Base-by-base conservation (phyloP, 2,797 vertebrate species). In the Diglossa cyanea region DNA sequence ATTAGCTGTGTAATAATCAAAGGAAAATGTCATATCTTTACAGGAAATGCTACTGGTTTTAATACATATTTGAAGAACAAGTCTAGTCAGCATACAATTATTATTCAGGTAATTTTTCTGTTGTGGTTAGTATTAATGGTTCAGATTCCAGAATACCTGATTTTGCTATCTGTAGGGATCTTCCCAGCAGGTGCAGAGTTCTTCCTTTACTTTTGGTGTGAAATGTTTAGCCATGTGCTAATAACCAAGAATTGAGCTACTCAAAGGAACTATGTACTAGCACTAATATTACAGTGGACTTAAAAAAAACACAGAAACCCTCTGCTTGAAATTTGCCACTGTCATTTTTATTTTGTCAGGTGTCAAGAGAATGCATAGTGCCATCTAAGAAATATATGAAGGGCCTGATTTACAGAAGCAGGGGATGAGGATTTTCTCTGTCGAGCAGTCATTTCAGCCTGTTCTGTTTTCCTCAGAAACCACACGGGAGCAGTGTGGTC, bases 401-500 rank as follows among this genome's bases (percentile, higher is more conserved):
- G 39, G 51, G n/a, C 15, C 37, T 55, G 37, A 54, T 74, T 63
- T 71, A 30, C 37, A 23, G 40, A 73, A 45, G 26, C 6, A 2
- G 26, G 37, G 35, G n/a, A 55, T 2, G 13, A 13, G 15, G 40
- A 51, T 17, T 81, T 86, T 51, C 67, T 81, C 55, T 61, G 55
- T 45, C 3, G 4, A 75, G 5, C 5, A 8, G 5, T n/a, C 0
- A 20, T 72, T 70, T 62, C 87, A 88, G 77, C 51, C 24, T 6
- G 1, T 81, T 93, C 90, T 93, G 51, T 94, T 98, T 97, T 97
- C 78, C 19, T 3, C 26, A 42, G 40, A 96, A 97, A 35, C 98
- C 99, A 99, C 99, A 98, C 97, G 99, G 98, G 98, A 99, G 99
- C 99, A 99, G 98, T 99, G 95, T 98, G 98, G 97, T 97, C 97